Evolutionary conservation across 1,140 invertebrate species (phyloP).

Genomic region (Bombus ignitus): DNA sequence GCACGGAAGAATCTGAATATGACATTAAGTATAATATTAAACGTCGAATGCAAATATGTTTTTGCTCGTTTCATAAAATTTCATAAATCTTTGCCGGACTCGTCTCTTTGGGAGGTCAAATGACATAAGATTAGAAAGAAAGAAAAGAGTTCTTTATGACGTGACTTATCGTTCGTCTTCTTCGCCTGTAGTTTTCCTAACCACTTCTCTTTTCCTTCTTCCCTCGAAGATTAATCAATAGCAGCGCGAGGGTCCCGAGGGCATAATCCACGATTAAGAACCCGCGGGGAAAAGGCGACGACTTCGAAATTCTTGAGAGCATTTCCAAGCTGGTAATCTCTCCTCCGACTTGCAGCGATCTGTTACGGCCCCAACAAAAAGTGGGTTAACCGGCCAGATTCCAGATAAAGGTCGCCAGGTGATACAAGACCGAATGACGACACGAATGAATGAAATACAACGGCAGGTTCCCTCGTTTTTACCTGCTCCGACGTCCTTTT

Average conservation of each 20-base stretch:
- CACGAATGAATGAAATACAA: constrained; percentile 26
- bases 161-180: background rate
- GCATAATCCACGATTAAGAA: constrained; percentile 27
- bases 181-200: background rate
- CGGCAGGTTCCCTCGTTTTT: constrained; percentile 37
- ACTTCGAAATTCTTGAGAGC: constrained; percentile 26
- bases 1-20: too few species aligned
- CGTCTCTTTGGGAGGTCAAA: too few species aligned
- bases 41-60: accelerated
- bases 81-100: too few species aligned
- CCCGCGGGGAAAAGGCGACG: background rate
- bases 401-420: constrained; percentile 49
- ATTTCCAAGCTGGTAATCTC: constrained; percentile 8
- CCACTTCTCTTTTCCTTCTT: background rate
- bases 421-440: background rate
- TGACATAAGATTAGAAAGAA: too few species aligned
- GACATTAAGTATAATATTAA: too few species aligned
- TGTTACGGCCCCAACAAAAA: constrained; percentile 35
- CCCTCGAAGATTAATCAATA: background rate
- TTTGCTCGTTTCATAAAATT: too few species aligned
- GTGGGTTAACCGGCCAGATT: constrained; percentile 51
- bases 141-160: too few species aligned
- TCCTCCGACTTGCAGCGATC: constrained; percentile 12
- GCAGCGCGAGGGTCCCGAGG: background rate
- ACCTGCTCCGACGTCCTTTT: constrained; percentile 22